Evolutionary conservation across 2,888 invertebrate species (phyloP), one percentile per base, ranked within the genome.

Genomic region (Aspidiotus destructor): DNA sequence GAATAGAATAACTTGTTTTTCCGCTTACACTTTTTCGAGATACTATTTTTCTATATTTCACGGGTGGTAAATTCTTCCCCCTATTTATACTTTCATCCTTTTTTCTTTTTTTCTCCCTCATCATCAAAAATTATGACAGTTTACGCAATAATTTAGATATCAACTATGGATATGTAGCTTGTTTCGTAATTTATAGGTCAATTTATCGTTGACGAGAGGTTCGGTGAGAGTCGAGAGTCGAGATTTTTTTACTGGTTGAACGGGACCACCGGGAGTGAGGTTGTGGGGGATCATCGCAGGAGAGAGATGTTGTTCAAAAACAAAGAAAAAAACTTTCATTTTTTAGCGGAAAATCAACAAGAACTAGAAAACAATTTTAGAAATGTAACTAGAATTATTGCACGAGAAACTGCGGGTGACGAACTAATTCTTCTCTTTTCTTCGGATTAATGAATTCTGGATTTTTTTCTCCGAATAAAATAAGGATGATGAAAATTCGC

Each of bases 1-100:
- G 17, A 17, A 52, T 52, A 54, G 16, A 57, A 58, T 65, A 67
- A 67, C 48, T 67, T 67, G 60, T 67, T 67, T 67, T 67, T 67
- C 67, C 67, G 67, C 67, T 67, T 58, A 67, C 67, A 67, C 67
- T 67, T 67, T 54, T 67, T 58, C 67, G 67, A 67, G 67, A 67
- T 67, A 67, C 52, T 55, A 67, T 67, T 67, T 67, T 67, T 67
- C 58, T 67, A 67, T 60, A 67, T 67, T 67, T 67, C 67, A 67
- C 67, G 67, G 67, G 67, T 67, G 60, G 67, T 67, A 67, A 67
- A 60, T 67, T 67, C 28, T 67, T 58, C 28, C 67, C 64, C 67
- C 67, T 67, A 67, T 67, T 67, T 60, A 60, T 67, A 67, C 48
- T 67, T 58, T 41, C 44, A 48, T 58, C 52, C 60, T 55, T 55